phyloP scores from a whole-genome alignment of 1,140 invertebrate species.

The Platorchestia sp. region DNA sequence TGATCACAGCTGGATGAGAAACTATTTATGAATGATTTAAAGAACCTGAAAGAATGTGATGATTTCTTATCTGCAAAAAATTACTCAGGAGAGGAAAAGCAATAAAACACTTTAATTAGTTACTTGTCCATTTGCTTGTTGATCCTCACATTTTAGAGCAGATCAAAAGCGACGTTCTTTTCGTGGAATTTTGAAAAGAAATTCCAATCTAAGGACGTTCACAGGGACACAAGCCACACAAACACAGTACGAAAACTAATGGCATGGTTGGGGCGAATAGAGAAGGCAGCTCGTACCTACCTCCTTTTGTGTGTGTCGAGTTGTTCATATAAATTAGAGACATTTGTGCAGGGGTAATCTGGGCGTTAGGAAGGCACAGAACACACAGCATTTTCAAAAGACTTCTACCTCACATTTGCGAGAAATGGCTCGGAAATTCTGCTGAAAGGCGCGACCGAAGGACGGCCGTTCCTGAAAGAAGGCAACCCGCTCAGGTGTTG shows the following conservation, averaged over 20 bases:
- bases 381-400: conserved; percentile 4
- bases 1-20: too few species aligned
- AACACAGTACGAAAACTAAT: neutral
- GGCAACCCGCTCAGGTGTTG: neutral
- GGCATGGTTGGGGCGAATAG: neutral
- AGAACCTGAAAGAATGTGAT: too few species aligned
- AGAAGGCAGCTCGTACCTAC: neutral
- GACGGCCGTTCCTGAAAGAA: neutral
- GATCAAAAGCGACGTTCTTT: too few species aligned
- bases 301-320: neutral
- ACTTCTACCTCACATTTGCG: neutral
- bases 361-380: conserved; percentile 37
- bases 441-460: conserved; percentile 4
- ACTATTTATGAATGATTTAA: too few species aligned
- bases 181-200: neutral
- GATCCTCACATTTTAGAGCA: too few species aligned
- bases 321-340: neutral
- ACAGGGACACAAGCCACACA: neutral
- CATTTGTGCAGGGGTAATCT: conserved; percentile 3
- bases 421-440: conserved; percentile 28
- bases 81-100: neutral
- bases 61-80: neutral
- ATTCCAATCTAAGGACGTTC: neutral
- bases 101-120: too few species aligned
- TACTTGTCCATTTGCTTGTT: too few species aligned